Evolutionary conservation across 23 tunicate genomes (phyloP), one percentile per base, ranked within the genome.

Genomic region (Botrylloides violaceus): DNA sequence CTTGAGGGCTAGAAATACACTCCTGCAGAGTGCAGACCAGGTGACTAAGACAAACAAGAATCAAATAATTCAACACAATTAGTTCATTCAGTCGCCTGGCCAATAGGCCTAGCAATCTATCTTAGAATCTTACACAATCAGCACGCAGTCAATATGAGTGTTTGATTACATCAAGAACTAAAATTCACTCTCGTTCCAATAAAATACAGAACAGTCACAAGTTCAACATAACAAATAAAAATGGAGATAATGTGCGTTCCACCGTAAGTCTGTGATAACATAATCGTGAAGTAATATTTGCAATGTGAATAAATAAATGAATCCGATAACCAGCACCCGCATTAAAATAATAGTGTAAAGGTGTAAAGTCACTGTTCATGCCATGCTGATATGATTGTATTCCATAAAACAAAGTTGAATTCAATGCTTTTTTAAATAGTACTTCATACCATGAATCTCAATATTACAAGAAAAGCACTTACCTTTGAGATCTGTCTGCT

Each of bases 401-500:
- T 59, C 30, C 55, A 59, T 6, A 21, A 59, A 59, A 6, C 64
- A 21, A 59, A 59, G 64, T 12, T n/a, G 64, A 6, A 23, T n/a
- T 21, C 28, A 59, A 59, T 12, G 18, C 12, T 47, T 12, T 47
- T 47, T 47, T 47, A n/a, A 63, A 63, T 25, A 12, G 18, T 74
- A 27, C 74, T 79, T 83, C 95, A 76, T 71, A 68, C 66, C 53
- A 43, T 7, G 53, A 7, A 9, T 43, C 53, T 7, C 53, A 7
- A 9, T 43, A 43, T 15, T 43, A 43, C 12, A 43, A 43, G 15
- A 43, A 43, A 15, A 23, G 32, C 3, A 76, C 70, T 65, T 75
- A 43, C 53, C 53, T 80, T 61, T 74, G 75, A 1, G 71, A 30
- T 36, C 94, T 58, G 34, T 85, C 94, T 3, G 84, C 33, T 7